Percentiles rank a stretch among this genome's conserved stretches.
phyloP scores from a whole-genome alignment of 1,140 invertebrate genomes.

The Delia radicum region DNA sequence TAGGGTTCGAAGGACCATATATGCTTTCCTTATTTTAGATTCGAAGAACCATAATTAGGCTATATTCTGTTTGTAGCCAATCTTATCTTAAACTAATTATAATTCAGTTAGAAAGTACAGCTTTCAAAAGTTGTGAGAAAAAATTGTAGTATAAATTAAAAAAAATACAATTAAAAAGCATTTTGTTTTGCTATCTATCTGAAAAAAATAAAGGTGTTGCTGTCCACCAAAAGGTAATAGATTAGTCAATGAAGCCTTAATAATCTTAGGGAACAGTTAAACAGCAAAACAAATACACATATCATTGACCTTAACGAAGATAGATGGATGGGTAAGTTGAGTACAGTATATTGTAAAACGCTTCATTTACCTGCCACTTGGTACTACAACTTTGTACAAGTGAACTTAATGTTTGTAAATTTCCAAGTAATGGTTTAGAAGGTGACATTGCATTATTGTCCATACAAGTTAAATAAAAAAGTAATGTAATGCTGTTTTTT shows the following conservation, averaged over 20 bases:
- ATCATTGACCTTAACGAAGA: conserved; percentile 4
- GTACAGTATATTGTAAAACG: neutral
- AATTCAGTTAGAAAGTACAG: too few species aligned
- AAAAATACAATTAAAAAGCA: too few species aligned
- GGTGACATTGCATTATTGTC: neutral
- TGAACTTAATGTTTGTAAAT: neutral
- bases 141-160: too few species aligned
- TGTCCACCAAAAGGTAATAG: conserved; percentile 4
- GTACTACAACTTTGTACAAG: neutral
- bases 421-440: neutral
- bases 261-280: neutral
- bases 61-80: too few species aligned
- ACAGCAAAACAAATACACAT: neutral
- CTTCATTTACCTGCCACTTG: neutral
- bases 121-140: too few species aligned
- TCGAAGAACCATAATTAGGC: too few species aligned
- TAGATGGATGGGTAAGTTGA: neutral
- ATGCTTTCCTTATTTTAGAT: too few species aligned
- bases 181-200: too few species aligned
- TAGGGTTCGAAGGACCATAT: too few species aligned
- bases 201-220: neutral
- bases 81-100: too few species aligned
- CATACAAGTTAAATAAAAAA: neutral
- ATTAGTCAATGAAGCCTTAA: conserved; percentile 13
- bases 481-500: neutral